Percentiles rank a stretch among this genome's conserved stretches.
Conservation (phyloP, 2,113 vertebrate genomes). For the Motacilla tschutschensis region DNA sequence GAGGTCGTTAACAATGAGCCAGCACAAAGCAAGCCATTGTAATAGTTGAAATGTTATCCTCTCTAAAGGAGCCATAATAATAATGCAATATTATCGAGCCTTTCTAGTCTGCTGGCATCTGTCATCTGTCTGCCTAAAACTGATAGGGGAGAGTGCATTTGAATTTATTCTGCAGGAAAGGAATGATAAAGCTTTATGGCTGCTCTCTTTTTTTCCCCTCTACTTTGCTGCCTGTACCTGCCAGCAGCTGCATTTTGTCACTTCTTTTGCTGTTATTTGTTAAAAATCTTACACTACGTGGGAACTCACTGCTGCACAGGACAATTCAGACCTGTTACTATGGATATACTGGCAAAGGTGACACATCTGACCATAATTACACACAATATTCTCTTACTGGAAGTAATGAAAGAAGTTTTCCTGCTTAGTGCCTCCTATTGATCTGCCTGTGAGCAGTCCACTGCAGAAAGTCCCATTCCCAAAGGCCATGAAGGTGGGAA, state of each 20-base stretch:
- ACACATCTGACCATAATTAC: neutral
- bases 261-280: neutral
- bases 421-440: neutral
- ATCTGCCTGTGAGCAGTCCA: neutral
- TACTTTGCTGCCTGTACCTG: neutral
- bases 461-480: neutral
- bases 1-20: slow-evolving; percentile 36
- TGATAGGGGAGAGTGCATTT: slow-evolving; percentile 15
- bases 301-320: neutral
- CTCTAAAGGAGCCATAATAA: slow-evolving; percentile 36
- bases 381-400: neutral
- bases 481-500: neutral
- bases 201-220: neutral
- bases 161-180: slow-evolving; percentile 25
- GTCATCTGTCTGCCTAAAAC: slow-evolving; percentile 38
- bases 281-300: neutral
- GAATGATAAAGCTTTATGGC: slow-evolving; percentile 21
- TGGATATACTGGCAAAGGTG: neutral
- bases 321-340: neutral
- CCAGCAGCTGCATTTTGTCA: neutral
- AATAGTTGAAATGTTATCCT: slow-evolving; percentile 39
- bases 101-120: slow-evolving; percentile 36
- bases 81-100: slow-evolving; percentile 34
- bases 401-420: slow-evolving; percentile 4
- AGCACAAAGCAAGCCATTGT: slow-evolving; percentile 49